Evolutionary conservation across 2,113 vertebrate genomes (phyloP), one percentile per base, ranked within the genome.

Genomic region (Neodon shergylaensis): DNA sequence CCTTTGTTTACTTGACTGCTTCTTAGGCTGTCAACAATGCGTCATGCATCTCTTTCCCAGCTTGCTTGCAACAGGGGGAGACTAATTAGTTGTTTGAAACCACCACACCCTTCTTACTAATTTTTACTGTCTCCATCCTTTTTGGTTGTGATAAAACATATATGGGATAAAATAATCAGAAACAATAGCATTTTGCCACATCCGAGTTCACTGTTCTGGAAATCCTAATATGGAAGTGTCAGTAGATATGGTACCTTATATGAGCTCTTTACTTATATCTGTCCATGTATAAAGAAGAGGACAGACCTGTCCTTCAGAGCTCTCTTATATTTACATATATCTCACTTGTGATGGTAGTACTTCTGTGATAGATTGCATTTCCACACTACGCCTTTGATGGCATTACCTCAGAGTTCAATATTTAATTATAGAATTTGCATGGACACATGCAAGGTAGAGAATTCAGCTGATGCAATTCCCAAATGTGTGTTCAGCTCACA

Each of bases 381-480:
- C 24, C 14, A 28, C 49, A 31, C 4, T 63, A 12, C 0, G 14
- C 3, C 0, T 7, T 65, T 42, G 6, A 24, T 65, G 54, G 0
- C 14, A n/a, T 84, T 36, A 90, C 3, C 22, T n/a, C 24, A 63
- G 70, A 61, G 19, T 5, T 44, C 74, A 52, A 26, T 7, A 49
- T 83, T 77, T 16, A 70, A 61, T 76, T 68, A 9, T 22, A n/a
- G 84, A 72, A 44, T 36, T 33, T 21, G 21, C 8, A 16, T 21
- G 1, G 16, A 54, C 4, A 85, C 14, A 90, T 68, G 52, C 3
- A 44, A 24, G 3, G 21, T 42, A 68, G 24, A 79, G 1, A 36
- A 89, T 77, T 89, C 6, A 39, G 0, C 24, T 26, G 6, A n/a
- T 8, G 3, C 5, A n/a, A 70, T 52, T 49, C 28, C 31, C 5